Percentiles rank a stretch among this genome's conserved stretches.
These are phyloP conservation scores for Podilymbus podiceps DNA, from an alignment of 2,113 vertebrate species.

Conservation along the genomic window DNA sequence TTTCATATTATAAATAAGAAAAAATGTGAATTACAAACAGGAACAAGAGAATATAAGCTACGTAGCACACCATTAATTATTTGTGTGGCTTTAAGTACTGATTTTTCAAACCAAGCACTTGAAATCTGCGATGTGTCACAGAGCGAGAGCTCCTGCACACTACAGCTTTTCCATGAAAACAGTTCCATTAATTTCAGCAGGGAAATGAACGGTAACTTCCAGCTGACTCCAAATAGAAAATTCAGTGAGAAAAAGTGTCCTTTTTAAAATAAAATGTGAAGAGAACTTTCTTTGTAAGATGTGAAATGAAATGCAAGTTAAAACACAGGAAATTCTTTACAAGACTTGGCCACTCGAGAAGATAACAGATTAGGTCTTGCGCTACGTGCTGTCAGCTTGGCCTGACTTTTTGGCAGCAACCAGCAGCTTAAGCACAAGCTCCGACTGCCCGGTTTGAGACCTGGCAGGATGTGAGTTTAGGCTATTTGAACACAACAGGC, in stretches of 20 bases:
- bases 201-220: neutral
- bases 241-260: neutral
- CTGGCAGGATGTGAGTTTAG: neutral
- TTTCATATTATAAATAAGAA: neutral
- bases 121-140: neutral
- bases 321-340: neutral
- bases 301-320: neutral
- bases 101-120: neutral
- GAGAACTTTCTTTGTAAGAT: neutral
- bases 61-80: neutral
- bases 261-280: accelerated
- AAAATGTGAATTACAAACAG: neutral
- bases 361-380: neutral
- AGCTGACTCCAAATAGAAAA: neutral
- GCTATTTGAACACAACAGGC: neutral
- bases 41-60: neutral
- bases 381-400: neutral
- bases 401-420: neutral
- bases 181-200: neutral
- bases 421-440: neutral
- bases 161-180: neutral
- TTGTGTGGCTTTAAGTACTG: accelerated
- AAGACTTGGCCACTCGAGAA: neutral
- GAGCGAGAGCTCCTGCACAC: neutral
- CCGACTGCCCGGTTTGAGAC: neutral